A percentile compares a stretch with the other conserved stretches of the same genome.
phyloP scores from a whole-genome alignment of 2,113 vertebrate genomes.

The Catharus fuscescens region DNA sequence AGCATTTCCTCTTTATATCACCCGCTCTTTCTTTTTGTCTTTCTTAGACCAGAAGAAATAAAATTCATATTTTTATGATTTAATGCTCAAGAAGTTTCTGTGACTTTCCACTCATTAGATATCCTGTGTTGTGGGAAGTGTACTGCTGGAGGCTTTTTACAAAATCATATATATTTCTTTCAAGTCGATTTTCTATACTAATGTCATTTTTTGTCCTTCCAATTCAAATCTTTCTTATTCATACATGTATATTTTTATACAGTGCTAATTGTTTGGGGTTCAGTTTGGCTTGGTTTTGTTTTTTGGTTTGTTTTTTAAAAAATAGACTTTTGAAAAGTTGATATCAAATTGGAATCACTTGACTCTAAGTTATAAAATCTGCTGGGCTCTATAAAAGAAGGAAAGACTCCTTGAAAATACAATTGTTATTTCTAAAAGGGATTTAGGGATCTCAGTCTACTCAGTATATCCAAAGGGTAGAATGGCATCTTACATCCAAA shows the following conservation, averaged over 20 bases:
- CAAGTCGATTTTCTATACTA: background rate
- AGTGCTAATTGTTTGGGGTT: background rate
- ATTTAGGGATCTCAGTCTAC: background rate
- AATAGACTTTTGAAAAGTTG: background rate
- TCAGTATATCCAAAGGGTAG: background rate
- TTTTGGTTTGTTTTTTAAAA: background rate
- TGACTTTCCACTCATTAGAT: background rate
- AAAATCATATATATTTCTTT: background rate
- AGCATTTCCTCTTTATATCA: background rate
- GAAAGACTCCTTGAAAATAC: background rate
- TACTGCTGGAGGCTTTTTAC: background rate
- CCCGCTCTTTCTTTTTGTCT: background rate
- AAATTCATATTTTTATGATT: background rate
- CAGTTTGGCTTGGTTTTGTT: background rate
- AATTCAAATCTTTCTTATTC: background rate
- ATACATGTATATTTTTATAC: background rate
- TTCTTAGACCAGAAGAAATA: background rate
- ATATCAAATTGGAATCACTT: background rate
- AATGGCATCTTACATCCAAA: rapidly evolving
- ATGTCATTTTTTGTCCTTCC: background rate
- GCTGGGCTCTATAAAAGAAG: background rate
- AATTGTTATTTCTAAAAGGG: background rate
- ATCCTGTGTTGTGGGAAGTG: background rate
- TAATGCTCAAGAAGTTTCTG: background rate
- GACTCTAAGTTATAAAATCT: background rate